phyloP scores from a whole-genome alignment of 2,113 vertebrate species.

The Elachura formosa region DNA sequence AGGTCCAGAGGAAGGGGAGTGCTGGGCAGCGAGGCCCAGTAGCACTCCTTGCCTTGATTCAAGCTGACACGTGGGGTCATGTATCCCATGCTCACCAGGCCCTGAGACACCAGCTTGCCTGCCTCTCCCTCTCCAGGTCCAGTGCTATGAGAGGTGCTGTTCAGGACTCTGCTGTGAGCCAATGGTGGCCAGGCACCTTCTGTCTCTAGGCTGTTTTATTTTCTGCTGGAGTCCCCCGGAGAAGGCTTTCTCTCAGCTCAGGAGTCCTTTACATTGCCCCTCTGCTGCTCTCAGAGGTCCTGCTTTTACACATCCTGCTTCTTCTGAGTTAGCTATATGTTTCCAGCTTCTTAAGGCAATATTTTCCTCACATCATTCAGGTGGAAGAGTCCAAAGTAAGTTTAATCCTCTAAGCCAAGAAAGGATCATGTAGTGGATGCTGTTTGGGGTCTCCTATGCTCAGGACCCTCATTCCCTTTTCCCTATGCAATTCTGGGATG shows the following conservation, averaged over 20 bases:
- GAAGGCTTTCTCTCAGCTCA: not conserved
- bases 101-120: not conserved
- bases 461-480: not conserved
- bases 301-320: not conserved
- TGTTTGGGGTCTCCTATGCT: not conserved
- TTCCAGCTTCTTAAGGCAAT: not conserved
- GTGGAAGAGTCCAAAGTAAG: not conserved
- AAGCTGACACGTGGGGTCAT: accelerated
- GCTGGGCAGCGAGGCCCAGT: accelerated
- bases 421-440: not conserved
- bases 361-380: not conserved
- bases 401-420: not conserved
- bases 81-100: accelerated
- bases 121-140: not conserved
- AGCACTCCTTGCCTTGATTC: not conserved
- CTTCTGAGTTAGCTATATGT: not conserved
- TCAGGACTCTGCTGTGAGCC: not conserved
- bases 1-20: not conserved
- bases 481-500: accelerated
- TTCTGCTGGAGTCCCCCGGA: not conserved
- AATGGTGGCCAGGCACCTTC: not conserved
- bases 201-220: not conserved
- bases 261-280: not conserved
- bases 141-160: accelerated
- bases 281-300: not conserved